Base-by-base conservation (phyloP, 2,888 invertebrate species). In the Cephus pulcher region DNA sequence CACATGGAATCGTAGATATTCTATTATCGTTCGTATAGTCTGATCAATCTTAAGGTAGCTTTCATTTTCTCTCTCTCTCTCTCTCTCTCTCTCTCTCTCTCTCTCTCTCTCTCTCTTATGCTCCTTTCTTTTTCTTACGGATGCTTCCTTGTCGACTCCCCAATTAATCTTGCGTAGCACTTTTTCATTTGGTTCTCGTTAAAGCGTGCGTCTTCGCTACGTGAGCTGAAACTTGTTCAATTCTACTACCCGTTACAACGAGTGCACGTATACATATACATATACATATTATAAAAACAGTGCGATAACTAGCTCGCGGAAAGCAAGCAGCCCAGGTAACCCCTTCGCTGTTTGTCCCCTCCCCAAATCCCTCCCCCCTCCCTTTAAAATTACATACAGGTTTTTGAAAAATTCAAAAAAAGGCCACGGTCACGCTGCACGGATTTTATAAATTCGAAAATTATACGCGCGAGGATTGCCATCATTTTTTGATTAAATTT, bases 171-270 rank as follows among this genome's bases (percentile, higher is more conserved):
- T 15, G 40, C 15, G 15, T 33, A 71, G 9, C 30, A 71, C 71
- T 32, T 32, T 70, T 34, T 12, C 34, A 33, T 71, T 71, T 71
- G 71, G 71, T 34, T 71, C 71, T 71, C 71, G 32, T 73, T 77
- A 74, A 32, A 69, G 69, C 35, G 70, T 75, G 75, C 73, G 76
- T 80, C 80, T 76, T 84, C 82, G 78, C 81, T 85, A 81, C 83
- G 81, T 87, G 90, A 91, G 89, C 90, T 91, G 91, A 90, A 90
- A 91, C 90, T 90, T 91, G 91, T 91, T 91, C 91, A 91, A 91
- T 91, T 88, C 83, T 73, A 15, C 23, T 69, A 68, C 30, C 71
- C 71, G 71, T 34, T 71, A 33, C 32, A 71, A 71, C 71, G 71
- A 71, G 34, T 71, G 71, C 71, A 71, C 71, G 71, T 71, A 71